A percentile compares a stretch with the other conserved stretches of the same genome.
phyloP scores from a whole-genome alignment of 2,888 invertebrate genomes.

The Thecophora atra region DNA sequence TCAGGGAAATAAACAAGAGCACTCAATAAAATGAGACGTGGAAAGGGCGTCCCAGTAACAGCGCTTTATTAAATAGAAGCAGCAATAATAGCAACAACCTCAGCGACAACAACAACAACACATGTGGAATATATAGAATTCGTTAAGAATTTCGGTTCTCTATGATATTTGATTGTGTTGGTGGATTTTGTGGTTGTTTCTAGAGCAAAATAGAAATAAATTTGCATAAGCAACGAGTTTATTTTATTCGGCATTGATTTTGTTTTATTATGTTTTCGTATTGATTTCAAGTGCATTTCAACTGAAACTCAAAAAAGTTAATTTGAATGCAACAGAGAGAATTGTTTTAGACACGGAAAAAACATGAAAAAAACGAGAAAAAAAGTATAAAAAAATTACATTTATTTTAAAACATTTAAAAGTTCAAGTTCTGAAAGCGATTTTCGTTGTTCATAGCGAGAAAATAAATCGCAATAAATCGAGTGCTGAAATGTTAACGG shows the following conservation, averaged over 20 bases:
- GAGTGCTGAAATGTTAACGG: too few species aligned
- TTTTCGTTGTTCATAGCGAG: too few species aligned
- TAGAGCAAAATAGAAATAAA: background rate
- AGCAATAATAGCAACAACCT: too few species aligned
- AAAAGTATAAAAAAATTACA: background rate
- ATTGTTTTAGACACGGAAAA: too few species aligned
- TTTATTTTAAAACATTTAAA: too few species aligned
- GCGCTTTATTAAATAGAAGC: background rate
- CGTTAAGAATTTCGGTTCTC: too few species aligned
- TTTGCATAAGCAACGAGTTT: conserved; percentile 9
- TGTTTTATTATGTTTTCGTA: background rate
- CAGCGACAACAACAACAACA: background rate
- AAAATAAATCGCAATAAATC: too few species aligned
- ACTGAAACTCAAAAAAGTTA: too few species aligned
- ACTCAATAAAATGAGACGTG: background rate
- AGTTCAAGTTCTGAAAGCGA: too few species aligned
- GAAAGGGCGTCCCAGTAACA: background rate
- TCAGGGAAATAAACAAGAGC: too few species aligned
- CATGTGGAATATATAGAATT: too few species aligned
- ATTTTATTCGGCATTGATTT: background rate
- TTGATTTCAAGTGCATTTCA: background rate
- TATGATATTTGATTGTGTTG: too few species aligned
- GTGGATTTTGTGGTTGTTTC: background rate
- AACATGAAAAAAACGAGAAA: background rate
- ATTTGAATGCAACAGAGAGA: background rate